Evolutionary conservation across 2,888 invertebrate species (phyloP), one percentile per base, ranked within the genome.

Genomic region (Brassicogethes aeneus): DNA sequence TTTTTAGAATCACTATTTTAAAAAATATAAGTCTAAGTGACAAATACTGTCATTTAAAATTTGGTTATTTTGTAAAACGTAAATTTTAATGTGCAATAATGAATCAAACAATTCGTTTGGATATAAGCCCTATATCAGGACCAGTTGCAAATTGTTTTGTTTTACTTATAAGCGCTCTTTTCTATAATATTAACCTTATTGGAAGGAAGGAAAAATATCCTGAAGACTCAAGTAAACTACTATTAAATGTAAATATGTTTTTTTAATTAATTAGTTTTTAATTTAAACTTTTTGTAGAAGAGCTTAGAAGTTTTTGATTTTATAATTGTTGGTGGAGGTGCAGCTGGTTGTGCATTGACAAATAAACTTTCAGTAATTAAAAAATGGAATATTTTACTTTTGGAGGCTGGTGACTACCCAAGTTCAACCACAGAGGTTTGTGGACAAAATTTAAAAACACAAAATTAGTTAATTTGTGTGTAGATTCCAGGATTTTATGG

Each of bases 271-370:
- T 31, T 36, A n/a, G n/a, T n/a, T n/a, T n/a, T n/a, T n/a, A n/a
- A n/a, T n/a, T n/a, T n/a, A n/a, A n/a, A n/a, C n/a, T n/a, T n/a
- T n/a, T n/a, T n/a, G n/a, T n/a, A n/a, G n/a, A n/a, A n/a, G n/a
- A n/a, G 53, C 8, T 48, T 52, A 16, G 47, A 51, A 12, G 47
- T 53, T 10, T 70, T 62, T 45, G 73, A 71, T 47, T 76, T 70
- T 47, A 62, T 70, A 15, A 53, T 70, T 44, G 68, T 73, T 14
- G 74, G 74, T 2, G 70, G 65, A 2, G 73, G 74, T 1, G 68
- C 72, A 1, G 71, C 72, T 0, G 74, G 74, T 2, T 69, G 71
- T 16, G 70, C 70, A 1, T 44, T 73, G 5, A 73, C 73, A 17
- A 71, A 68, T 47, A 57, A 72, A 16, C 56, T 74, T 12, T 60